Conservation (phyloP, 2,113 vertebrate species). For the Cynocephalus volans region DNA sequence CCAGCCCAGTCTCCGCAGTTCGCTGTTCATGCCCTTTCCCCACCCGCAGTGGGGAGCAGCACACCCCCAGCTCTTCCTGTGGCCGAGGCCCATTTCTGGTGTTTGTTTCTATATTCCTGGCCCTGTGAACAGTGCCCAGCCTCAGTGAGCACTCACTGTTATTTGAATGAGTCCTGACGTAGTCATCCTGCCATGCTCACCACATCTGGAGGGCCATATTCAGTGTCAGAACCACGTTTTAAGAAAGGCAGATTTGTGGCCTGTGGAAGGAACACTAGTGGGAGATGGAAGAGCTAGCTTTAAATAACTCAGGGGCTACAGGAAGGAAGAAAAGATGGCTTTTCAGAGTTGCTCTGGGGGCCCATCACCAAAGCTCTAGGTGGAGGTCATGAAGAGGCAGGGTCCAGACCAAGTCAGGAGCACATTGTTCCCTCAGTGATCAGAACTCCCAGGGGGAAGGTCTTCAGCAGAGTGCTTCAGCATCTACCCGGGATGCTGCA, state of each 20-base stretch:
- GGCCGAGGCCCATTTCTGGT: no score
- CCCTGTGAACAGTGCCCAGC: no score
- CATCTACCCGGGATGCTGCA: not conserved
- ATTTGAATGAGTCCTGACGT: not conserved
- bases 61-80: not conserved
- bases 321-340: not conserved
- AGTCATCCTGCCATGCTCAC: not conserved
- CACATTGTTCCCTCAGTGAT: rapidly evolving
- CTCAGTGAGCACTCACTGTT: not conserved
- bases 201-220: no score
- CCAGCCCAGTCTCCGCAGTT: not conserved
- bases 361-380: no score
- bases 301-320: not conserved
- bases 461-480: no score
- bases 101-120: not conserved
- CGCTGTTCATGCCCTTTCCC: not conserved
- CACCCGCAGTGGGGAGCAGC: rapidly evolving
- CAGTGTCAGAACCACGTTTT: not conserved
- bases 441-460: not conserved
- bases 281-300: not conserved
- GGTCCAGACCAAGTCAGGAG: not conserved
- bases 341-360: not conserved
- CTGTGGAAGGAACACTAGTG: not conserved
- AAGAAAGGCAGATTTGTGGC: not conserved
- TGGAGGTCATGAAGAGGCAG: not conserved